Conservation (phyloP, 2,113 vertebrate species). For the Trichechus manatus region DNA sequence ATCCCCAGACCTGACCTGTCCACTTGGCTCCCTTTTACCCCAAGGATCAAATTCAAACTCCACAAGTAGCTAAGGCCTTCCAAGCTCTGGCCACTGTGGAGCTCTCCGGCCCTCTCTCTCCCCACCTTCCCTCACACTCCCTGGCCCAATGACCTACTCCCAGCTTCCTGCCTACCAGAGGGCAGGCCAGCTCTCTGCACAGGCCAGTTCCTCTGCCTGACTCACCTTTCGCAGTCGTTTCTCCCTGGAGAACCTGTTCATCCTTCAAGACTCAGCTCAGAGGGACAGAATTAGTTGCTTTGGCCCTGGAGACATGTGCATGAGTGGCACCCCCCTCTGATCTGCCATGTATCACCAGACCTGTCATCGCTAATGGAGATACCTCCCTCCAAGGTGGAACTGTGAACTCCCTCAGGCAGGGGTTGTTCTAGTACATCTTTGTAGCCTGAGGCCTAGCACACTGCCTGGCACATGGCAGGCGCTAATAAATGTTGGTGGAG, state of each 20-base stretch:
- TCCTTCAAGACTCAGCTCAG: neutral
- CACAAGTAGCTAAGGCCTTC: neutral
- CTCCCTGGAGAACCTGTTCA: neutral
- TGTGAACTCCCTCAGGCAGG: neutral
- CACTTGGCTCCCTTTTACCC: neutral
- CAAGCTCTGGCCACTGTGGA: neutral
- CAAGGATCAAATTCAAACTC: neutral
- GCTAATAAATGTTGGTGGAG: neutral
- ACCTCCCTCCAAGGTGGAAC: neutral
- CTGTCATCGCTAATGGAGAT: rapidly evolving
- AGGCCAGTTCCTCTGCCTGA: neutral
- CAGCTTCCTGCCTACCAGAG: neutral
- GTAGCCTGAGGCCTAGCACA: neutral
- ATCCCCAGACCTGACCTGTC: neutral
- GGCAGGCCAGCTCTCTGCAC: neutral
- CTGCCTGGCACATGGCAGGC: rapidly evolving
- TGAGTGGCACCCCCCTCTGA: neutral
- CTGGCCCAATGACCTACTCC: neutral
- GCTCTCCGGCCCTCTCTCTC: neutral
- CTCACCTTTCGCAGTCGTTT: neutral
- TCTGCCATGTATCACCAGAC: neutral
- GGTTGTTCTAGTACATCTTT: neutral
- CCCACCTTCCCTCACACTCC: neutral
- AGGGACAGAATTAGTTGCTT: neutral
- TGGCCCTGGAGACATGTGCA: neutral